Evolutionary conservation across 2,113 vertebrate species (phyloP).

Genomic region (Corythornis madagascariensis): DNA sequence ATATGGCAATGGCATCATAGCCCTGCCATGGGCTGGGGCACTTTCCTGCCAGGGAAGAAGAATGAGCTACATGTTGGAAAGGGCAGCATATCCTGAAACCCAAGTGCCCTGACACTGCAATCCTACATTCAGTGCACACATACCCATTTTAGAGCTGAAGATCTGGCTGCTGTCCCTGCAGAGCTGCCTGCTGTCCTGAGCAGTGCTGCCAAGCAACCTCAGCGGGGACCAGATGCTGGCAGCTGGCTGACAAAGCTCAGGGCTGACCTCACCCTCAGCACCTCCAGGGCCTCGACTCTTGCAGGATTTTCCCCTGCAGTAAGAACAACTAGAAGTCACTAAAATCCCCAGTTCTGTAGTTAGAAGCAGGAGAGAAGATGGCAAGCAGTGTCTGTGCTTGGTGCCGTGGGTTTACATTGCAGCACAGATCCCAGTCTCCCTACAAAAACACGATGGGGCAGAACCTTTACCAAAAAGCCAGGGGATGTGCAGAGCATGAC

Average conservation of each 20-base stretch:
- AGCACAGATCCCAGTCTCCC: background rate
- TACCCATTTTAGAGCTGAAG: background rate
- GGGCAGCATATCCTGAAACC: background rate
- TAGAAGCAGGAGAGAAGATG: background rate
- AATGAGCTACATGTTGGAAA: background rate
- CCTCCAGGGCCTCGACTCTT: background rate
- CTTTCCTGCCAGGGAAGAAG: background rate
- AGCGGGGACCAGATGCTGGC: background rate
- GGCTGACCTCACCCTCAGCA: background rate
- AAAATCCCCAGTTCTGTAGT: background rate
- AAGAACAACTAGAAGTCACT: background rate
- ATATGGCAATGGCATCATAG: rapidly evolving
- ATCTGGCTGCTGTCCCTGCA: too few relatives aligned
- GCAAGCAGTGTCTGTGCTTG: background rate
- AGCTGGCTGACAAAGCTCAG: background rate
- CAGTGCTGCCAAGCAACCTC: background rate
- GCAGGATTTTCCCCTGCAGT: background rate
- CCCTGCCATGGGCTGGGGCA: background rate
- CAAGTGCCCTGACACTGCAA: background rate
- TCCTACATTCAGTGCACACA: background rate
- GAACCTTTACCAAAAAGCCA: background rate
- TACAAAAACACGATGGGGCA: background rate
- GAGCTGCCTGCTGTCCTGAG: background rate
- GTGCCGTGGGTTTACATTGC: background rate
- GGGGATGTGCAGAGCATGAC: background rate